Evolutionary conservation across 2,888 invertebrate genomes (phyloP).

Genomic region (Nudaria mundana): DNA sequence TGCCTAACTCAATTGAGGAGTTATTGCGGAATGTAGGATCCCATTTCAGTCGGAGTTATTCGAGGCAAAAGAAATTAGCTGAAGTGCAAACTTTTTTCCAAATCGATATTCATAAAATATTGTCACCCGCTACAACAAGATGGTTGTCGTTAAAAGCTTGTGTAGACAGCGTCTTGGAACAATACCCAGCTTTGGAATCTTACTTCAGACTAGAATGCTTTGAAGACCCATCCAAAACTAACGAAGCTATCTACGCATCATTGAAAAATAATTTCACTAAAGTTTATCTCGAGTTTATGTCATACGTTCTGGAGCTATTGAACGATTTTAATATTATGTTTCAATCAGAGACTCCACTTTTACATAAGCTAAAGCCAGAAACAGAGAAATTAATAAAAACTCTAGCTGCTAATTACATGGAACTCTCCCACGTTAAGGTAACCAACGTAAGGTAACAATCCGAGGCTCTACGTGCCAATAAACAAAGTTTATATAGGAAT

Average conservation of each 20-base stretch:
- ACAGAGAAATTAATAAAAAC: neutral
- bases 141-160: neutral
- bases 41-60: neutral
- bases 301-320: neutral
- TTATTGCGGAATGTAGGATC: neutral
- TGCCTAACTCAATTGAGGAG: neutral
- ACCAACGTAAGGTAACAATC: neutral
- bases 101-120: neutral
- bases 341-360: neutral
- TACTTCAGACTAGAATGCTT: neutral
- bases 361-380: neutral
- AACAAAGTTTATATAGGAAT: neutral
- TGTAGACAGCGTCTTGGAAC: neutral
- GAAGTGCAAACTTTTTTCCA: neutral
- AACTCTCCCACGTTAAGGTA: neutral
- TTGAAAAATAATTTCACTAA: neutral
- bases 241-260: neutral
- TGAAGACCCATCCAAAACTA: neutral
- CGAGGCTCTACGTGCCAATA: neutral
- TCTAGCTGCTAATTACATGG: neutral
- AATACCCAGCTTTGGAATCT: neutral
- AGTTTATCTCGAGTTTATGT: neutral
- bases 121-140: neutral
- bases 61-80: neutral
- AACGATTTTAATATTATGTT: neutral